These are phyloP conservation scores for Cosmia trapezina DNA, from an alignment of 2,888 invertebrate species.

Conservation along the genomic window DNA sequence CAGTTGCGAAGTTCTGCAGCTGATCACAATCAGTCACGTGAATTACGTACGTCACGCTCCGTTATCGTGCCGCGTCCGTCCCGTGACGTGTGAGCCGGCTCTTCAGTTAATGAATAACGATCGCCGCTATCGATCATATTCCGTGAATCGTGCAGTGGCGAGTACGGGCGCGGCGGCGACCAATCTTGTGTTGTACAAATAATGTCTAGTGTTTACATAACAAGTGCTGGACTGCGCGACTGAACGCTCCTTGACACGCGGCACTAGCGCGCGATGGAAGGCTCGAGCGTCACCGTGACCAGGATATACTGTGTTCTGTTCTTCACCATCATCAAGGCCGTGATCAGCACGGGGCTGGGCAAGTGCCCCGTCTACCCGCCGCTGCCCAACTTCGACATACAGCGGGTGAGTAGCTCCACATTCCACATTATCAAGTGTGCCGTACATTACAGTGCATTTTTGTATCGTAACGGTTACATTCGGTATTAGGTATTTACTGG, in stretches of 20 bases:
- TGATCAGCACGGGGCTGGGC: slow-evolving; percentile 90
- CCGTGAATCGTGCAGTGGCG: slow-evolving; percentile 47
- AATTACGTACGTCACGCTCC: slow-evolving; percentile 12
- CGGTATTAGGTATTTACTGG: slow-evolving; percentile 19
- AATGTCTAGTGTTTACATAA: slow-evolving; percentile 71
- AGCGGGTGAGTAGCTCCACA: slow-evolving; percentile 88
- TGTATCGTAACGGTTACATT: slow-evolving; percentile 20
- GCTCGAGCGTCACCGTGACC: slow-evolving; percentile 75
- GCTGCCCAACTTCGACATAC: slow-evolving; percentile 92
- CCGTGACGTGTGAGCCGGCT: slow-evolving; percentile 28
- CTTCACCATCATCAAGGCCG: slow-evolving; percentile 73
- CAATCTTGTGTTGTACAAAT: slow-evolving; percentile 68
- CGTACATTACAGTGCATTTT: slow-evolving; percentile 36
- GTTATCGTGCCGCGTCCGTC: slow-evolving; percentile 39
- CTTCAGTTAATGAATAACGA: slow-evolving; percentile 37
- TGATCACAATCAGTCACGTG: slow-evolving; percentile 17
- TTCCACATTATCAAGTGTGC: slow-evolving; percentile 18
- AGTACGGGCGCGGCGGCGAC: slow-evolving; percentile 49
- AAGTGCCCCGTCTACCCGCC: slow-evolving; percentile 92
- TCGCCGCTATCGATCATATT: slow-evolving; percentile 39
- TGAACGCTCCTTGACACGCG: slow-evolving; percentile 36
- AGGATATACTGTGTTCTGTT: slow-evolving; percentile 75
- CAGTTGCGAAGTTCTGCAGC: slow-evolving; percentile 25
- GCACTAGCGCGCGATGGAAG: slow-evolving; percentile 78
- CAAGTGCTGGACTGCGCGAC: slow-evolving; percentile 50